A percentile compares a stretch with the other conserved stretches of the same genome.
Evolutionary conservation across 2,888 invertebrate genomes (phyloP).

Genomic region (Euzetes globulus): DNA sequence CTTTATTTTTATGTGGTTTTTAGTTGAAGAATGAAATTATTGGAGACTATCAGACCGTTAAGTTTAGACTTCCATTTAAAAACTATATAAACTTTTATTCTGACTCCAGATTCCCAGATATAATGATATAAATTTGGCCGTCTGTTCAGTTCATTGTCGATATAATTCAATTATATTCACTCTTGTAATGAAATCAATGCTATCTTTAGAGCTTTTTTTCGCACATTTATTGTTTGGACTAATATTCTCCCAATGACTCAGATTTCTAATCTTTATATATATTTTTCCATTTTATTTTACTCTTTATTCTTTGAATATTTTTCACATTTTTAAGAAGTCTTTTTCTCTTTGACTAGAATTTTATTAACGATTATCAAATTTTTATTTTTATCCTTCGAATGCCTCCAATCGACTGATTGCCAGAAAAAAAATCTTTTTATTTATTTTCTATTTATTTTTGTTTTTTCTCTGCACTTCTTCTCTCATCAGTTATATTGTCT

Average conservation of each 20-base stretch:
- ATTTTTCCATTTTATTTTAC: no score
- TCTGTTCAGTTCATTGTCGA: no score
- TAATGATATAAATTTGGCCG: no score
- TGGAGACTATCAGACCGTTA: not conserved
- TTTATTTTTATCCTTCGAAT: not conserved
- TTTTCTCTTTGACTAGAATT: not conserved
- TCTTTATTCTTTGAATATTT: no score
- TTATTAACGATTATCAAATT: not conserved
- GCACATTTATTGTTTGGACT: no score
- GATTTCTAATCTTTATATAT: no score
- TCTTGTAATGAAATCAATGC: no score
- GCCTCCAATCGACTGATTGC: not conserved
- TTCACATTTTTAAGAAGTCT: no score
- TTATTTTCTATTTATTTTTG: not conserved
- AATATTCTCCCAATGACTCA: no score
- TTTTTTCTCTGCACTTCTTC: not conserved
- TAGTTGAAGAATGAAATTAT: not conserved
- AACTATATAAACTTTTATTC: not conserved
- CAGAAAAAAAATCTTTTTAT: not conserved
- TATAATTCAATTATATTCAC: no score
- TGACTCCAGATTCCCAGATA: no score
- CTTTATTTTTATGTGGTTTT: not conserved
- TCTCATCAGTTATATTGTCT: constrained; percentile 5
- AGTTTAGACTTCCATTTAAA: not conserved
- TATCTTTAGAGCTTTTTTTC: no score